Percentiles rank a stretch among this genome's conserved stretches.
Evolutionary conservation across 2,888 invertebrate species (phyloP).

Genomic region (Dexiosoma caninum): DNA sequence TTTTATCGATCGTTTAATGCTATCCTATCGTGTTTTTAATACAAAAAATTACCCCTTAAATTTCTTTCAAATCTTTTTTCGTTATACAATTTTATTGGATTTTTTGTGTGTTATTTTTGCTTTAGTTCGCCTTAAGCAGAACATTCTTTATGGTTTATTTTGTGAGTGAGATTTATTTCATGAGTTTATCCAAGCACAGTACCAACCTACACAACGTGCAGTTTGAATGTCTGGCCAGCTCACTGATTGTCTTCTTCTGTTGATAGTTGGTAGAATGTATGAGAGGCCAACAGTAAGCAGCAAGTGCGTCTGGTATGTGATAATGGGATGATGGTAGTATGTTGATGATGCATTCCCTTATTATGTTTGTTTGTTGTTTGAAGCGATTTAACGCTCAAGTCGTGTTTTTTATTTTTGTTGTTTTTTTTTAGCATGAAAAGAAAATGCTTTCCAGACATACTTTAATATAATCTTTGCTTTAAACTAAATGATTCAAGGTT

Average conservation of each 20-base stretch:
- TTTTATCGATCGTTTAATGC: conserved; percentile 59
- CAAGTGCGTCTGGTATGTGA: conserved; percentile 66
- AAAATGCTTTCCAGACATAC: neutral
- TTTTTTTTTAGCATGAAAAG: neutral
- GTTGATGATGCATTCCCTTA: conserved; percentile 59
- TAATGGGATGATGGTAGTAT: conserved; percentile 65
- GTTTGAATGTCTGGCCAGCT: conserved; percentile 5
- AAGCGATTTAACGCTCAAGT: conserved; percentile 8
- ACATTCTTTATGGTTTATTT: conserved; percentile 19
- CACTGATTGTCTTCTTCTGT: neutral
- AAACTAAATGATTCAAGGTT: conserved; percentile 62
- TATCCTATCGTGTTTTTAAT: conserved; percentile 54
- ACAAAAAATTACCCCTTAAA: conserved; percentile 26
- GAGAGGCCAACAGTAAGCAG: conserved; percentile 43
- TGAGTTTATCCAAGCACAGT: conserved; percentile 34
- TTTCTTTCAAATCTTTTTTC: neutral
- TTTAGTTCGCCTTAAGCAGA: conserved; percentile 43
- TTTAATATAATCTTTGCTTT: conserved; percentile 46
- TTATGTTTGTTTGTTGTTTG: conserved; percentile 50
- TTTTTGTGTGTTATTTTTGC: no score
- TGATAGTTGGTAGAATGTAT: neutral
- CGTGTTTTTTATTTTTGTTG: neutral
- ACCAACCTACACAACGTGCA: conserved; percentile 38
- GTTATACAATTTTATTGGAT: conserved; percentile 34
- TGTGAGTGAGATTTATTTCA: conserved; percentile 56